phyloP scores from a whole-genome alignment of 2,888 invertebrate species.

The Lepeophtheirus nordmannii region DNA sequence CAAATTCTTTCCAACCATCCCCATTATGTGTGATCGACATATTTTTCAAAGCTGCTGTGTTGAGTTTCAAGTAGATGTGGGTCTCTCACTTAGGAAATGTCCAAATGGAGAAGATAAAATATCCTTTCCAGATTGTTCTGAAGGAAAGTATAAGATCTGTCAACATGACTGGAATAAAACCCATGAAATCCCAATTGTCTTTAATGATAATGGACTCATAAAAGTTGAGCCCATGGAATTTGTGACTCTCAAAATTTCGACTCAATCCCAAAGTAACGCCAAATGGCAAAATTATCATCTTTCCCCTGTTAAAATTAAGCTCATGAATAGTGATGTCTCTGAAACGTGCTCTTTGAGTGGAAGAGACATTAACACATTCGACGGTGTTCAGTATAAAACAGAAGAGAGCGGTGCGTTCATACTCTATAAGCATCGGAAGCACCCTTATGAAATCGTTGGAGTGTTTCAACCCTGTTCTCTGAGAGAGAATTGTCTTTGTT shows the following conservation, averaged over 20 bases:
- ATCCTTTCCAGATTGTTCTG: slow-evolving; percentile 25
- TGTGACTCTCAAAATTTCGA: background rate
- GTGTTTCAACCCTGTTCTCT: slow-evolving; percentile 24
- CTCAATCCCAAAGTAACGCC: background rate
- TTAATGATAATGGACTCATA: background rate
- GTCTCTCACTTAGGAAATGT: slow-evolving; percentile 21
- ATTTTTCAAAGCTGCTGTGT: slow-evolving; percentile 25
- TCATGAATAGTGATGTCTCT: background rate
- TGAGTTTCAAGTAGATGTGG: slow-evolving; percentile 25
- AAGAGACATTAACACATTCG: slow-evolving; percentile 29
- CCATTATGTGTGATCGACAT: slow-evolving; percentile 30
- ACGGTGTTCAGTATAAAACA: slow-evolving; percentile 29
- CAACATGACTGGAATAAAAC: slow-evolving; percentile 31
- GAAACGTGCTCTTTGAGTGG: background rate
- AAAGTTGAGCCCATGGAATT: slow-evolving; percentile 5
- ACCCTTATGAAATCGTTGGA: slow-evolving; percentile 30
- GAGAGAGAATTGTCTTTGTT: slow-evolving; percentile 26
- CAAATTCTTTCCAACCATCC: slow-evolving; percentile 29
- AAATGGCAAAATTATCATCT: slow-evolving; percentile 4
- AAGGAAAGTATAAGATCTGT: slow-evolving; percentile 30
- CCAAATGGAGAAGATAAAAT: background rate
- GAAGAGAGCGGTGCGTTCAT: slow-evolving; percentile 30
- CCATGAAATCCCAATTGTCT: slow-evolving; percentile 26
- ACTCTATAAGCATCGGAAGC: slow-evolving; percentile 29
- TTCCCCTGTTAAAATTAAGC: background rate